These are phyloP conservation scores for Lordiphosa fenestrarum DNA, from an alignment of 2,888 invertebrate genomes.

Conservation along the genomic window DNA sequence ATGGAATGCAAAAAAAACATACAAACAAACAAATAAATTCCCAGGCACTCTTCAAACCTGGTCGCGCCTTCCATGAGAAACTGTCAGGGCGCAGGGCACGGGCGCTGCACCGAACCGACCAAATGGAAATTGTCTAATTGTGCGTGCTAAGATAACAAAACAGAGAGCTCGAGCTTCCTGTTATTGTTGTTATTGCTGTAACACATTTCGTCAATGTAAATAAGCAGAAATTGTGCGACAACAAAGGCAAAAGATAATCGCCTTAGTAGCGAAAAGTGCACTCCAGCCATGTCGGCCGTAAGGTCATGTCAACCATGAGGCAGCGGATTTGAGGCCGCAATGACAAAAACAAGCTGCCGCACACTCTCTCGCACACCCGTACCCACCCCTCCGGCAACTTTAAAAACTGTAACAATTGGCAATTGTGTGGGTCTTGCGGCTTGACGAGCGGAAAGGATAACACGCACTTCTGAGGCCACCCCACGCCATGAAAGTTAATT, in stretches of 20 bases:
- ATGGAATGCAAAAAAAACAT: conserved; percentile 14
- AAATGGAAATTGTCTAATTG: conserved; percentile 72
- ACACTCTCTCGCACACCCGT: conserved; percentile 8
- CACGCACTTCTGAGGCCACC: conserved; percentile 59
- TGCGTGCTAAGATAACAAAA: conserved; percentile 73
- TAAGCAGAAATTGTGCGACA: conserved; percentile 57
- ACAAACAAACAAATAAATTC: conserved; percentile 36
- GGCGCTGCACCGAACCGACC: conserved; percentile 28
- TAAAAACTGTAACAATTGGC: conserved; percentile 72
- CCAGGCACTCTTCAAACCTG: conserved; percentile 26
- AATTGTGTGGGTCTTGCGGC: conserved; percentile 72
- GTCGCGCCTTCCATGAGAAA: conserved; percentile 24
- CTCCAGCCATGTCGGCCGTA: conserved; percentile 49
- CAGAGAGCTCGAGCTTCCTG: conserved; percentile 61
- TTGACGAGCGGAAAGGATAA: conserved; percentile 67
- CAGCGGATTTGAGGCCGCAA: conserved; percentile 56
- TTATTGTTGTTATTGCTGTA: conserved; percentile 55
- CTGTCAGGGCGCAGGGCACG: conserved; percentile 1
- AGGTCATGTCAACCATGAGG: conserved; percentile 16
- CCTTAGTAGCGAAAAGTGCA: conserved; percentile 66
- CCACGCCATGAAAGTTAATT: conserved; percentile 69
- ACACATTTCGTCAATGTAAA: conserved; percentile 70
- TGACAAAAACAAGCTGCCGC: conserved; percentile 68
- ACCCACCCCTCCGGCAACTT: conserved; percentile 41
- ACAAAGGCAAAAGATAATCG: conserved; percentile 62